Evolutionary conservation across 2,797 vertebrate genomes (phyloP), one percentile per base, ranked within the genome.

Genomic region (Coregonus suidteri): DNA sequence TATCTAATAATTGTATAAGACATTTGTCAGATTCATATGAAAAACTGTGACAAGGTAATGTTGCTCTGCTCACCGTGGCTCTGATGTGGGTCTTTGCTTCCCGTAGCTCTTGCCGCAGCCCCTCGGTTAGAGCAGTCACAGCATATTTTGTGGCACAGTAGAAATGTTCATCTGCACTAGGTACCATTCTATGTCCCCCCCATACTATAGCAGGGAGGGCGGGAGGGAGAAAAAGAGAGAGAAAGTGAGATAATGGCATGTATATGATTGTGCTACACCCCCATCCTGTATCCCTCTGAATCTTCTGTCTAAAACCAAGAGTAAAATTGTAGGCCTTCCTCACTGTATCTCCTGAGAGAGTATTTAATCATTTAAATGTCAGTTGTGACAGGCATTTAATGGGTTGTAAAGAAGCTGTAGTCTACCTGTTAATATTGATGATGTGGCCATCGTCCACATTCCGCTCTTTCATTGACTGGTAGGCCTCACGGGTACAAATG

Each of bases 371-470:
- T 68, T 68, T 15, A 47, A 37, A 67, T 34, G 16, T 37, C 13
- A 30, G 9, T 65, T 65, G 34, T 66, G 15, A 67, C 20, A 34
- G 31, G 1, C 30, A 15, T 15, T 14, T 67, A 67, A 31, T 67
- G 30, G 15, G 30, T 1, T 25, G 30, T 16, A 67, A 67, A 67
- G 31, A 67, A 67, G 65, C 30, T 67, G 30, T 47, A 13, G 9
- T 68, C 31, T 35, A 99, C 98, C 98, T 98, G 92, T 96, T 99
- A 88, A 99, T 98, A 88, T 99, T 98, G 88, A 99, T 98, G 78
- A 99, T 98, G 83, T 99, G 98, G 34, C 98, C 97, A 0, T 99
- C 97, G 0, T 99, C 96, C 6, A 99, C 93, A 34, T 94, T 94
- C 25, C 97, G 94, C 91, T 98, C 97, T 86, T 94, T 97, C 98